Conservation (phyloP, 2,113 vertebrate genomes). For the Clarias macrocephalus region DNA sequence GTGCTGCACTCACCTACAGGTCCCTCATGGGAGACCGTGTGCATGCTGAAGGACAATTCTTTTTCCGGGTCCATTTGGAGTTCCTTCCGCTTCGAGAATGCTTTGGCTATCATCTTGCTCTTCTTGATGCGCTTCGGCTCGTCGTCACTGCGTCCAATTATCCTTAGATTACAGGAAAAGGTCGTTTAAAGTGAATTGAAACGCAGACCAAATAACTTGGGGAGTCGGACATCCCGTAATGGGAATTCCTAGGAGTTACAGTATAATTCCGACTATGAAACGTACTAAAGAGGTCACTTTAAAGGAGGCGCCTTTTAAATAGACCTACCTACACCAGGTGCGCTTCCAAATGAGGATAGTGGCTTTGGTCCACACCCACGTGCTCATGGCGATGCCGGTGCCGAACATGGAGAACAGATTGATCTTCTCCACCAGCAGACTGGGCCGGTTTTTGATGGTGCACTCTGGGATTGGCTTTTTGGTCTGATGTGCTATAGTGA, state of each 20-base stretch:
- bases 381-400: conserved; percentile 96
- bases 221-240: neutral
- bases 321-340: conserved; percentile 90
- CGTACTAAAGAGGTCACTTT: neutral
- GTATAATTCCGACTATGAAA: neutral
- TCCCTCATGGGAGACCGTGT: conserved; percentile 91
- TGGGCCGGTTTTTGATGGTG: conserved; percentile 94
- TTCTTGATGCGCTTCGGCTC: conserved; percentile 97
- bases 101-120: conserved; percentile 99
- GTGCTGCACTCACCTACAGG: conserved; percentile 82
- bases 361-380: conserved; percentile 99
- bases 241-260: neutral
- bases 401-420: conserved; percentile 99
- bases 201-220: neutral
- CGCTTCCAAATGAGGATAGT: conserved; percentile 97
- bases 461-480: conserved; percentile 94
- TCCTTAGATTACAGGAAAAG: conserved; percentile 66
- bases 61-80: conserved; percentile 89
- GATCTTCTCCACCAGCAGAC: conserved; percentile 95
- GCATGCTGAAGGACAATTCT: conserved; percentile 96
- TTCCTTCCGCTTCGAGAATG: conserved; percentile 92
- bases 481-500: conserved; percentile 92
- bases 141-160: conserved; percentile 89
- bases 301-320: neutral
- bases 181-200: neutral